phyloP scores from a whole-genome alignment of 2,113 vertebrate species.

The Phaethornis superciliosus region DNA sequence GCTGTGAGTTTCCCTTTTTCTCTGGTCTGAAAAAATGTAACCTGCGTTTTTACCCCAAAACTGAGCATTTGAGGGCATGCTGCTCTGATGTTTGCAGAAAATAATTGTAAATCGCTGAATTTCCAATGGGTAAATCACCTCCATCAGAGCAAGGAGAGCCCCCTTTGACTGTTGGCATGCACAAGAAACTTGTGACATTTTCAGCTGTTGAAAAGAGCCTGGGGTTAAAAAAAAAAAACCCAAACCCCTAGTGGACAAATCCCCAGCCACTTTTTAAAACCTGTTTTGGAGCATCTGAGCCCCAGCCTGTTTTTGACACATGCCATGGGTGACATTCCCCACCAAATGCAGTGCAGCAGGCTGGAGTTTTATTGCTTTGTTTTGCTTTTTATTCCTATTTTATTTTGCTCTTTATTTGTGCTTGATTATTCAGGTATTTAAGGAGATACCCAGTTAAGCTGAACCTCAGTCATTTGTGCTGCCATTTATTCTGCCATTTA shows the following conservation, averaged over 20 bases:
- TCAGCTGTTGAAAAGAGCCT: not conserved
- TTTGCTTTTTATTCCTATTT: no score
- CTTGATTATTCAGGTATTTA: not conserved
- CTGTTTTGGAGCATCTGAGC: not conserved
- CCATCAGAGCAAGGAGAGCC: not conserved
- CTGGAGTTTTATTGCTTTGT: not conserved
- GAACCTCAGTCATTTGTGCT: not conserved
- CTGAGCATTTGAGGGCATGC: not conserved
- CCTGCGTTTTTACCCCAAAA: not conserved
- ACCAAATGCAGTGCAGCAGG: not conserved
- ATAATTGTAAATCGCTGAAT: not conserved
- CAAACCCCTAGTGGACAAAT: rapidly evolving
- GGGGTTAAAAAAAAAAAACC: not conserved
- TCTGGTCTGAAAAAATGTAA: not conserved
- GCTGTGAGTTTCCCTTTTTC: not conserved
- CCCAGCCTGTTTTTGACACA: not conserved
- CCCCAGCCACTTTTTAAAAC: not conserved
- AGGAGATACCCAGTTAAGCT: not conserved
- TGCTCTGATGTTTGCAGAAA: not conserved
- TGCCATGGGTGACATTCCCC: not conserved
- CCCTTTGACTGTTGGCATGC: not conserved
- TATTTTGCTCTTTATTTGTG: no score
- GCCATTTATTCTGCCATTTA: not conserved
- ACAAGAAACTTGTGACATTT: rapidly evolving
- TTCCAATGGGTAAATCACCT: rapidly evolving